These are phyloP conservation scores for Harmothoe impar DNA, from an alignment of 2,888 invertebrate genomes.

Conservation along the genomic window DNA sequence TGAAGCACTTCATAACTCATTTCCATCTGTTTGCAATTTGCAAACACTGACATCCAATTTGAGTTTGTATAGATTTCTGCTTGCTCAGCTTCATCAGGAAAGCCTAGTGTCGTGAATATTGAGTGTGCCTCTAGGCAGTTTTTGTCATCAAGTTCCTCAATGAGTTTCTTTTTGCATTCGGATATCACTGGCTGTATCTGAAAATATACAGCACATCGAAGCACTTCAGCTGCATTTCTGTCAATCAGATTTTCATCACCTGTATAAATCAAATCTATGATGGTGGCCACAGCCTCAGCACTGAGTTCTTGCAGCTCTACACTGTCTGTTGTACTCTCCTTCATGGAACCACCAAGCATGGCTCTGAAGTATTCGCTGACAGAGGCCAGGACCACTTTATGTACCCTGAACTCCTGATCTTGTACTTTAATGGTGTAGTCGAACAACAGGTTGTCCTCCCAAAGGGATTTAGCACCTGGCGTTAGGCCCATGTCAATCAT, in stretches of 20 bases:
- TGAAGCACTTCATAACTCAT: too few relatives aligned
- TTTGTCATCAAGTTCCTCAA: too few relatives aligned
- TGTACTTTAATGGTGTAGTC: not conserved
- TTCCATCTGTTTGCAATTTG: too few relatives aligned
- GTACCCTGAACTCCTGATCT: not conserved
- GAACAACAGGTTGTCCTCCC: not conserved
- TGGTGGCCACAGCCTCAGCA: not conserved
- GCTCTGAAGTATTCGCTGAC: not conserved
- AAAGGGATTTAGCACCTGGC: not conserved
- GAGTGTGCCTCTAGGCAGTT: too few relatives aligned
- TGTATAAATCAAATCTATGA: not conserved
- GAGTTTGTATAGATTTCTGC: too few relatives aligned
- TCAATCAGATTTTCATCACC: not conserved
- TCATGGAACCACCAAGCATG: not conserved
- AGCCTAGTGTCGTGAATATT: too few relatives aligned
- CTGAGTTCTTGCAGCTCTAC: not conserved
- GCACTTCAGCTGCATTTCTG: too few relatives aligned
- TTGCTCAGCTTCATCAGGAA: too few relatives aligned
- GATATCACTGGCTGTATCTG: too few relatives aligned
- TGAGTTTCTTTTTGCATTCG: too few relatives aligned
- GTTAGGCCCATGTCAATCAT: not conserved
- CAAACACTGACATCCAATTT: too few relatives aligned
- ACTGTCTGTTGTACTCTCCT: not conserved
- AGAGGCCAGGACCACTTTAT: not conserved
- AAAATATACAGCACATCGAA: too few relatives aligned